These are phyloP conservation scores for Dicyrtoma fusca DNA, from an alignment of 2,888 invertebrate genomes.

Conservation along the genomic window DNA sequence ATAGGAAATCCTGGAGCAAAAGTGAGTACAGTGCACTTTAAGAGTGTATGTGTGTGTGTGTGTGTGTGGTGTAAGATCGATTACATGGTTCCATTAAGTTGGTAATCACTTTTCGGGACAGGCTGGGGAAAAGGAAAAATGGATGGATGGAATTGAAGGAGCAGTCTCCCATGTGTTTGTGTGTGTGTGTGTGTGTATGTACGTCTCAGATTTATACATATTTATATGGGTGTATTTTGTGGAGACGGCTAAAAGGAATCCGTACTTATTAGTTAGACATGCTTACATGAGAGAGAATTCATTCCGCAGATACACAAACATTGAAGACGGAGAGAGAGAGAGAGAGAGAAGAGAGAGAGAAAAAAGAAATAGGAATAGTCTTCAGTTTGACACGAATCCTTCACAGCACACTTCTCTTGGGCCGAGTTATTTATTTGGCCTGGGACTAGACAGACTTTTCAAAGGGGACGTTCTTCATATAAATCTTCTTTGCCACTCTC, in stretches of 20 bases:
- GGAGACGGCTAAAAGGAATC: background rate
- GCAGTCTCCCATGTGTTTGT: conserved; percentile 21
- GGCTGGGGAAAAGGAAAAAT: conserved; percentile 38
- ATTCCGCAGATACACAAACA: no score
- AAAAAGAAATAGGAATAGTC: conserved; percentile 36
- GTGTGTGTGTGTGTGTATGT: no score
- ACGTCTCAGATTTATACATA: background rate
- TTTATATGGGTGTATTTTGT: background rate
- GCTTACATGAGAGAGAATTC: conserved; percentile 13
- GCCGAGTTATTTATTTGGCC: conserved; percentile 40
- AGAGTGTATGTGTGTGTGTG: conserved; percentile 4
- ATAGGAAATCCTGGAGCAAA: no score
- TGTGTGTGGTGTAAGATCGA: conserved; percentile 33
- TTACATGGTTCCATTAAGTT: conserved; percentile 40
- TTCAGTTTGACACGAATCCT: conserved; percentile 41
- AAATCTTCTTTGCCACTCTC: conserved; percentile 33
- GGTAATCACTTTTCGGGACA: conserved; percentile 39
- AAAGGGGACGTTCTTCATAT: conserved; percentile 42
- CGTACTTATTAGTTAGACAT: background rate
- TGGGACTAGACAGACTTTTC: conserved; percentile 42
- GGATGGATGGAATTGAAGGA: conserved; percentile 36
- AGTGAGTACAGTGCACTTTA: background rate
- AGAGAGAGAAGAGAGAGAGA: background rate
- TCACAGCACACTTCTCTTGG: conserved; percentile 39
- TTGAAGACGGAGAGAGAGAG: background rate